These are phyloP conservation scores for Silvanus unidentatus DNA, from an alignment of 2,888 invertebrate genomes.

Conservation along the genomic window DNA sequence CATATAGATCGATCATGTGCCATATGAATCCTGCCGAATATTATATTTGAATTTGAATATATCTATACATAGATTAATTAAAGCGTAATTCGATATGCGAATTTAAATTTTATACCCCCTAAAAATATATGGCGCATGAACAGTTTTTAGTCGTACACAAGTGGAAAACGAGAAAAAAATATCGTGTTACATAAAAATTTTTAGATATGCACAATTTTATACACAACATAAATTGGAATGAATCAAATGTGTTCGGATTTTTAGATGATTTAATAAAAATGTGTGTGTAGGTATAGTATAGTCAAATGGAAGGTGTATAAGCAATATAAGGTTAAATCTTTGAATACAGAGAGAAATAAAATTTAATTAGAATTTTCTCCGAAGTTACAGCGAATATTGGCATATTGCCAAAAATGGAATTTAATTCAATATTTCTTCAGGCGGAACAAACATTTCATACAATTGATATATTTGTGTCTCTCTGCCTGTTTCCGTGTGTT, in stretches of 20 bases:
- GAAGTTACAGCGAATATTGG: slow-evolving; percentile 7
- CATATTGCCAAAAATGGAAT: slow-evolving; percentile 2
- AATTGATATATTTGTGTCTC: slow-evolving; percentile 1
- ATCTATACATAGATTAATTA: slow-evolving; percentile 35
- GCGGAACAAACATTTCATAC: slow-evolving; percentile 3
- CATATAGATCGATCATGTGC: slow-evolving; percentile 33
- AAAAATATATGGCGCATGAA: slow-evolving; percentile 19
- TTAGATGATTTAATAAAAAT: too few relatives aligned
- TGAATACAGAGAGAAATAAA: slow-evolving; percentile 13
- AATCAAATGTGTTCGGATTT: too few relatives aligned
- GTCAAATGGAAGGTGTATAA: slow-evolving; percentile 6
- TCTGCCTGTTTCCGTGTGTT: too few relatives aligned
- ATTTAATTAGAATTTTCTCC: slow-evolving; percentile 13
- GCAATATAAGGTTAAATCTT: slow-evolving; percentile 17
- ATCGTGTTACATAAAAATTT: too few relatives aligned
- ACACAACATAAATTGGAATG: too few relatives aligned
- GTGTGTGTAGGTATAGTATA: too few relatives aligned
- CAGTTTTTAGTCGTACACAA: slow-evolving; percentile 3
- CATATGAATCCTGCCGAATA: slow-evolving; percentile 15
- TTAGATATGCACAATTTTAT: too few relatives aligned
- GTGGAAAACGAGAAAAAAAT: too few relatives aligned
- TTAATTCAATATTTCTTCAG: slow-evolving; percentile 1
- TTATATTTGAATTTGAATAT: slow-evolving; percentile 10
- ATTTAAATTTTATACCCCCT: slow-evolving; percentile 29
- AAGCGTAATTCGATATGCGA: slow-evolving; percentile 38